These are phyloP conservation scores for Cryptomyrus ogoouensis DNA, from an alignment of 2,113 vertebrate genomes.

Conservation along the genomic window DNA sequence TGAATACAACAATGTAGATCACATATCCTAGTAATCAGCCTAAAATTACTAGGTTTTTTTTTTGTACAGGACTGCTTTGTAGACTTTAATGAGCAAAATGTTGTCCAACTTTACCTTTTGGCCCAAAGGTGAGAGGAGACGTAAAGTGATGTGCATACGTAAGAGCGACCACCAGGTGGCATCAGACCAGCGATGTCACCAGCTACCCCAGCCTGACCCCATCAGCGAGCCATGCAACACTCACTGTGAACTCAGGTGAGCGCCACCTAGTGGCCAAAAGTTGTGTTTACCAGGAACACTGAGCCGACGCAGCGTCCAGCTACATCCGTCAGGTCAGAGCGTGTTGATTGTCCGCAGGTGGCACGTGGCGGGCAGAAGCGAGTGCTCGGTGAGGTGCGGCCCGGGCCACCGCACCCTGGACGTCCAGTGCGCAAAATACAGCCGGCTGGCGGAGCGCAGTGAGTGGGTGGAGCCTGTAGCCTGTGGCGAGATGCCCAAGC, in stretches of 20 bases:
- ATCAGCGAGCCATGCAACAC: constrained; percentile 77
- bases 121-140: constrained; percentile 57
- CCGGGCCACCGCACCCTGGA: constrained; percentile 76
- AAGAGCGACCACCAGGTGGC: constrained; percentile 75
- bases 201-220: constrained; percentile 54
- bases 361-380: constrained; percentile 77
- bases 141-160: constrained; percentile 71
- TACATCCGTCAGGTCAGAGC: background rate
- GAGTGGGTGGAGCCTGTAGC: constrained; percentile 62
- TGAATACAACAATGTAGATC: background rate
- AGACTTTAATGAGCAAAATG: background rate
- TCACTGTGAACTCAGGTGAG: constrained; percentile 89
- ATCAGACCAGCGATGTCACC: constrained; percentile 81
- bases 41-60: background rate
- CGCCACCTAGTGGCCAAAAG: background rate
- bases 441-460: constrained; percentile 56
- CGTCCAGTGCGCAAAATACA: constrained; percentile 81
- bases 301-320: too few relatives aligned
- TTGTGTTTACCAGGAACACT: background rate
- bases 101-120: background rate
- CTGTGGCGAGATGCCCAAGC: constrained; percentile 73
- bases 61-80: background rate
- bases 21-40: background rate
- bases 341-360: constrained; percentile 60
- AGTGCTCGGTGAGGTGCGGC: constrained; percentile 83